Percentiles rank a stretch among this genome's conserved stretches.
phyloP scores from a whole-genome alignment of 2,888 invertebrate genomes.

The Ypsolopha scabrella region DNA sequence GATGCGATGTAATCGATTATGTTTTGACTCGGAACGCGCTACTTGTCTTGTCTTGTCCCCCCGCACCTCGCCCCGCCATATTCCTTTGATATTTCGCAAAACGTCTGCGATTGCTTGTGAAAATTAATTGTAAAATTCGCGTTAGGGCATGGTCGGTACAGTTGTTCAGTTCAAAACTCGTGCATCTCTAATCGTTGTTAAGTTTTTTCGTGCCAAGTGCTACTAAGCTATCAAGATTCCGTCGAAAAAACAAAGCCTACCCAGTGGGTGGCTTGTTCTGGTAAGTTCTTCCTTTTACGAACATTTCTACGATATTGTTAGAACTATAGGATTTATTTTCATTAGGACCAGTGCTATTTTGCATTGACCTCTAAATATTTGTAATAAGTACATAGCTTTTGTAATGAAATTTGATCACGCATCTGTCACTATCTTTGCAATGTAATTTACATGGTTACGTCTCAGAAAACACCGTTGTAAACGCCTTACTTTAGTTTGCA shows the following conservation, averaged over 20 bases:
- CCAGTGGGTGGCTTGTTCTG: constrained; percentile 84
- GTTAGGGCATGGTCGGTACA: constrained; percentile 66
- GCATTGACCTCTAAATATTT: too few relatives aligned
- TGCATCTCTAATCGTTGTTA: constrained; percentile 54
- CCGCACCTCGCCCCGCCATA: constrained; percentile 14
- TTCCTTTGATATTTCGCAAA: constrained; percentile 50
- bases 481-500: too few relatives aligned
- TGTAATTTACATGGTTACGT: too few relatives aligned
- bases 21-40: background rate
- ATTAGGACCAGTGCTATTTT: too few relatives aligned
- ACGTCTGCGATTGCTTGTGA: constrained; percentile 49
- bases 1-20: background rate
- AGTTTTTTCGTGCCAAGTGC: constrained; percentile 69
- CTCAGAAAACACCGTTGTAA: too few relatives aligned
- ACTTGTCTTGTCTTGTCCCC: too few relatives aligned
- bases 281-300: constrained; percentile 66
- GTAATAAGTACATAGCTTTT: too few relatives aligned
- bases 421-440: too few relatives aligned
- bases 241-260: constrained; percentile 82
- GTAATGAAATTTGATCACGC: too few relatives aligned
- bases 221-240: constrained; percentile 83
- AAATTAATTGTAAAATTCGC: constrained; percentile 37
- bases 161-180: constrained; percentile 51
- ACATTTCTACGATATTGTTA: constrained; percentile 3
- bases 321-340: too few relatives aligned